Evolutionary conservation across 1,140 invertebrate species (phyloP), one percentile per base, ranked within the genome.

Genomic region (Cydia pomonella): DNA sequence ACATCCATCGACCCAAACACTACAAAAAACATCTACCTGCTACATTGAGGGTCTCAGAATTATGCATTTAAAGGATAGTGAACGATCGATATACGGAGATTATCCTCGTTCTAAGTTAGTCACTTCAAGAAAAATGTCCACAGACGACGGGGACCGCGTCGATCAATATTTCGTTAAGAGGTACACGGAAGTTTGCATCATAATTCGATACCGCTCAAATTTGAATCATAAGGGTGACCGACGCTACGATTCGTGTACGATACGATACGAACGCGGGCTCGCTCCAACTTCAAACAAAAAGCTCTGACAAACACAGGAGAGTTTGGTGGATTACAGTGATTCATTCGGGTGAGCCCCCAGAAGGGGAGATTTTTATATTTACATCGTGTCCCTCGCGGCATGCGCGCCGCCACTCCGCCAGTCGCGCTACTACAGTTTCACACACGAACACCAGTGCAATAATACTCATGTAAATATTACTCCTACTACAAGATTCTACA

Each of bases 311-410:
- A 73, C 79, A 78, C 83, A 77, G 83, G 74, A 84, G 77, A 82
- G 76, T 75, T 86, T 82, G 76, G 80, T 87, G 79, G 79, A 84
- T 86, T 82, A 86, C 84, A 77, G 88, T 91, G 91, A 93, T 92
- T 92, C 89, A 93, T 90, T 82, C 81, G 88, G 84, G 89, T 88
- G 87, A 90, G 86, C 88, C 89, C 87, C 82, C 84, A 87, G 89
- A 93, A 92, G 91, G 91, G 91, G 91, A 93, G 90, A 92, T 93
- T 93, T 93, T 93, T 93, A 93, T 93, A 93, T 93, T 91, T 93
- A 89, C 91, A 89, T 77, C 89, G 87, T 85, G 84, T 89, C 88
- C 89, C 90, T 90, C 87, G 88, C 89, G 91, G 89, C 87, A 91
- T 92, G 88, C 90, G 90, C 90, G 92, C 83, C 90, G 89, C 87